Base-by-base conservation (phyloP, 2,888 invertebrate species). In the Coecobrya sp. region DNA sequence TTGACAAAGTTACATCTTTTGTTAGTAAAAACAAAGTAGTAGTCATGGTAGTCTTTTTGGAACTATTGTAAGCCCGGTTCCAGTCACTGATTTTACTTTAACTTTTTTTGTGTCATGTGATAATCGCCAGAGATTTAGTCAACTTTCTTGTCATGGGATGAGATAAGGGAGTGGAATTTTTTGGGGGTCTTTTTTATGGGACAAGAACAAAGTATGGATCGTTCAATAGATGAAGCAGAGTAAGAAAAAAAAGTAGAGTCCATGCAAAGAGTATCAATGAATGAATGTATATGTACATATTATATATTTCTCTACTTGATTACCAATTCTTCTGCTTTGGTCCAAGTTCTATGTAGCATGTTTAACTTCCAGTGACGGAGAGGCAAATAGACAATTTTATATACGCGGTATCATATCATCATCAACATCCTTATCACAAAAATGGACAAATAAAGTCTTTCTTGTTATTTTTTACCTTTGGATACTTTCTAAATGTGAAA, bases 111-210 rank as follows among this genome's bases (percentile, higher is more conserved):
- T 92, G 87, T 84, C 84, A 88, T 87, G 92, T 92, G 92, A 92
- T 92, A 92, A 92, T 92, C 92, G 88, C 92, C 52, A 84, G 92
- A 92, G 92, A 92, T 92, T 92, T 92, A 84, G 87, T 84, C 87
- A 88, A 91, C 86, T 86, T 92, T 92, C 86, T 86, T 81, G 82
- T 73, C 92, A 70, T 82, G 42, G 30, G 65, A 84, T 92, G 84
- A 76, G 87, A 92, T 73, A 88, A 82, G 79, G 52, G 45, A 82
- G 62, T 55, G 16, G 82, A 36, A 25, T 49, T 76, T 85, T 89
- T 86, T 68, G 25, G 11, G 3, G 45, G 19, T 19, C 8, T 76
- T 1, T 76, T 79, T 79, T 79, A 79, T 79, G 79, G 52, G 79
- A 79, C 79, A 52, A 76, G 27, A 65, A 65, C 65, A 65, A 25